Evolutionary conservation across 2,888 invertebrate species (phyloP).

Genomic region (Trimorus sp.): DNA sequence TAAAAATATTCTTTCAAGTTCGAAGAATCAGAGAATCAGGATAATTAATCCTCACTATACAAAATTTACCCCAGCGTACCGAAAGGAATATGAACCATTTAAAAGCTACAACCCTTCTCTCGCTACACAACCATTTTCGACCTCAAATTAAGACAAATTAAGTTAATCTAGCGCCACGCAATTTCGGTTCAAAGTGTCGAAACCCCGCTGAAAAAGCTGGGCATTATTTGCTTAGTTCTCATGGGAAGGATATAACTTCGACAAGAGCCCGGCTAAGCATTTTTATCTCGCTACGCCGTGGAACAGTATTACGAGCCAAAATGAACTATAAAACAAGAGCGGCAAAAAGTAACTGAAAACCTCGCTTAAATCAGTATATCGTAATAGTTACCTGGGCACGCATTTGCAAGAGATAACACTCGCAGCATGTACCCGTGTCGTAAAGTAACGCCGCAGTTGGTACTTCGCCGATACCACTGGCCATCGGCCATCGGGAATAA

Average conservation of each 20-base stretch:
- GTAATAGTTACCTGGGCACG: constrained; percentile 62
- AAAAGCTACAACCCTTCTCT: too few relatives aligned
- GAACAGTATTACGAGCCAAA: constrained; percentile 26
- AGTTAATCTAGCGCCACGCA: too few relatives aligned
- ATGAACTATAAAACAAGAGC: constrained; percentile 30
- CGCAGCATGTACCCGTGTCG: constrained; percentile 67
- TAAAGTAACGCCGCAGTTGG: constrained; percentile 74
- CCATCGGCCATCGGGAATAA: constrained; percentile 79
- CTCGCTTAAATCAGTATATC: constrained; percentile 58
- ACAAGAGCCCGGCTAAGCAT: constrained; percentile 6
- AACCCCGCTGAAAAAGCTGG: neutral
- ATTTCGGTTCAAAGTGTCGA: neutral
- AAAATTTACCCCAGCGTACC: too few relatives aligned
- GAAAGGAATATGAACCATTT: too few relatives aligned
- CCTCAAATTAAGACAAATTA: too few relatives aligned
- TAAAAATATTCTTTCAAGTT: too few relatives aligned
- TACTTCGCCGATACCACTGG: constrained; percentile 76
- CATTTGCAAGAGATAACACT: constrained; percentile 65
- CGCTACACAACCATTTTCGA: too few relatives aligned
- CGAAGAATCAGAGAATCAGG: too few relatives aligned
- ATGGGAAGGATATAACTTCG: neutral
- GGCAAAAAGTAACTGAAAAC: constrained; percentile 35
- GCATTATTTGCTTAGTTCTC: neutral
- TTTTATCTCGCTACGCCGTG: constrained; percentile 26
- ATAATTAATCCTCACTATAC: too few relatives aligned